phyloP scores from a whole-genome alignment of 37 sponge, comb jelly and placozoan genomes.

The Haliclona indistincta region DNA sequence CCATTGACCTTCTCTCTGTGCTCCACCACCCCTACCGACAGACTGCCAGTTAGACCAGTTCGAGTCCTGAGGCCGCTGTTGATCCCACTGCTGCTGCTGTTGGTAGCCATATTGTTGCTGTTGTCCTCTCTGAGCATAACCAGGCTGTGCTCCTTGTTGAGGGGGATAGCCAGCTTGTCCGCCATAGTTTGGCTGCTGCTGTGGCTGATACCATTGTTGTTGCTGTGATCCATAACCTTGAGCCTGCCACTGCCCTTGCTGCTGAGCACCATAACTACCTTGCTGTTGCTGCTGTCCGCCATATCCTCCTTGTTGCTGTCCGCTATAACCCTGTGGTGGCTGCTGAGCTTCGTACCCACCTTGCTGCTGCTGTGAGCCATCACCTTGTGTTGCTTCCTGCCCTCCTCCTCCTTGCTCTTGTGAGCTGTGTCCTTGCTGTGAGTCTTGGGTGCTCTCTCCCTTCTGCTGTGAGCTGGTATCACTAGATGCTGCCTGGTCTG shows the following conservation, averaged over 20 bases:
- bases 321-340: background rate
- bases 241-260: conserved; percentile 12
- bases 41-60: no score
- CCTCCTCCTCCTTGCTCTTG: no score
- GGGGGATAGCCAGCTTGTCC: conserved; percentile 21
- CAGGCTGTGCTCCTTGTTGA: conserved; percentile 1
- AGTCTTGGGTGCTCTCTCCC: no score
- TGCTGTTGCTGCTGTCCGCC: background rate
- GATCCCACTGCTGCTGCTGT: background rate
- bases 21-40: no score
- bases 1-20: no score
- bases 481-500: no score
- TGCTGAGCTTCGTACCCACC: conserved; percentile 1
- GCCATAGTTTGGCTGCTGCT: background rate
- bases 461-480: no score
- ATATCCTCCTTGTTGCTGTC: conserved; percentile 14
- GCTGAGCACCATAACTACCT: no score
- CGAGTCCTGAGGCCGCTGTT: background rate
- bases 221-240: conserved; percentile 16
- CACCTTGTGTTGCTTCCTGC: no score
- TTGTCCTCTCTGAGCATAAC: background rate
- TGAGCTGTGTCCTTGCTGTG: no score
- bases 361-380: background rate
- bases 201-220: background rate
- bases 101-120: background rate